Percentiles rank a stretch among this genome's conserved stretches.
Evolutionary conservation across 2,888 invertebrate genomes (phyloP).

Genomic region (Diarsia mendica): DNA sequence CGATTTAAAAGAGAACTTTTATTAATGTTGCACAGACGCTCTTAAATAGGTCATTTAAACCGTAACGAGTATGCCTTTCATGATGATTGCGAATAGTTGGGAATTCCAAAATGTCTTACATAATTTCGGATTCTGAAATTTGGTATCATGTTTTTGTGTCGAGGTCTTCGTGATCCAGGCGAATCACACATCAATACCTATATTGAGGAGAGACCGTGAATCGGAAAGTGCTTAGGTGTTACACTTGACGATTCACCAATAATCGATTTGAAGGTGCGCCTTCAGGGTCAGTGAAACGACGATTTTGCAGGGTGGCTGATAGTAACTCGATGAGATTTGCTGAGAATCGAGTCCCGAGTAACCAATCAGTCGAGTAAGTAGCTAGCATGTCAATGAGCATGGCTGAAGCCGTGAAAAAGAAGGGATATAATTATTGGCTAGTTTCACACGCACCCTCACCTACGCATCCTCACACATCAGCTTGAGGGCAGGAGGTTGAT

Average conservation of each 20-base stretch:
- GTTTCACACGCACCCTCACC: neutral
- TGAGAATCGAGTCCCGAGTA: no score
- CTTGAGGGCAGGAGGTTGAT: neutral
- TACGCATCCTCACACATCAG: no score
- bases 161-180: neutral
- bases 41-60: constrained; percentile 12
- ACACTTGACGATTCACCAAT: no score
- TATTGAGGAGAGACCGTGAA: neutral
- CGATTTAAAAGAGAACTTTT: constrained; percentile 36
- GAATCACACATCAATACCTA: neutral
- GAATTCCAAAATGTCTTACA: constrained; percentile 8
- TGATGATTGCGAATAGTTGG: neutral
- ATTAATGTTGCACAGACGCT: constrained; percentile 8
- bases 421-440: neutral
- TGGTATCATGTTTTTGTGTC: neutral
- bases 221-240: no score
- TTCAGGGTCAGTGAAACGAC: no score
- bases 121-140: constrained; percentile 16
- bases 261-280: no score
- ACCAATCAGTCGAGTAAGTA: no score
- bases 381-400: no score
- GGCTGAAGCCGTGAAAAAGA: no score
- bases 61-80: constrained; percentile 4
- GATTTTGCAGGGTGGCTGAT: no score
- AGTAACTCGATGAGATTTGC: no score